Evolutionary conservation across 2,797 vertebrate genomes (phyloP), one percentile per base, ranked within the genome.

Genomic region (Erpetoichthys calabaricus): DNA sequence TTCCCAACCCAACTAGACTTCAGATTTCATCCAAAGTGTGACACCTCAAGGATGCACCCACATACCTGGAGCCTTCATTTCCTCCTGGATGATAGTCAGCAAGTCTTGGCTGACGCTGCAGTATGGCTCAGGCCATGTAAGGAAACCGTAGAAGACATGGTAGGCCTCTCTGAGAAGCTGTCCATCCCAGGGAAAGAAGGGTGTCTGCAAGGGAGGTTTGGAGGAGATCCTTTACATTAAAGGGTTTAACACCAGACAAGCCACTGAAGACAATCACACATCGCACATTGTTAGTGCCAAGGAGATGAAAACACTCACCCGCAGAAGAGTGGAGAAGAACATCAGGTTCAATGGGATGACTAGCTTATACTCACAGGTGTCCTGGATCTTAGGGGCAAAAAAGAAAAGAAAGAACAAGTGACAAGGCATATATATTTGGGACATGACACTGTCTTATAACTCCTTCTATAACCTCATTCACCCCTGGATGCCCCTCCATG

Each of bases 71-170:
- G 89, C 90, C 68, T 81, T 91, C 61, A 90, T 80, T 69, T 98
- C 95, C 43, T 89, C 81, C 6, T 86, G 81, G 9, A 98, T 85
- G 59, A 86, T 90, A 60, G 83, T 82, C 60, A 98, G 88, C 61
- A 98, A 83, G 65, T 85, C 80, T 41, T 68, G 82, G 66, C 83
- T 93, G 67, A 94, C 87, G 60, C 84, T 75, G 7, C 90, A 88
- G 73, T 95, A 98, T 0, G 94, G 93, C 59, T 92, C 78, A 0
- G 94, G 95, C 94, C 95, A 98, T 1, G 91, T 91, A 58, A 98
- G 85, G 75, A 97, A 98, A 46, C 62, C 61, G 63, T 86, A 86
- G 68, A 93, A 98, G 43, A 86, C 72, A 3, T 80, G 71, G 8
- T 84, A 62, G 0, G 94, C 94, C 54, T 86, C 83, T 57, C 76